Percentiles rank a stretch among this genome's conserved stretches.
These are phyloP conservation scores for Calvadosia cruxmelitensis DNA, from an alignment of 30 jellyfish, hydroid and myxozoan genomes.

Conservation along the genomic window DNA sequence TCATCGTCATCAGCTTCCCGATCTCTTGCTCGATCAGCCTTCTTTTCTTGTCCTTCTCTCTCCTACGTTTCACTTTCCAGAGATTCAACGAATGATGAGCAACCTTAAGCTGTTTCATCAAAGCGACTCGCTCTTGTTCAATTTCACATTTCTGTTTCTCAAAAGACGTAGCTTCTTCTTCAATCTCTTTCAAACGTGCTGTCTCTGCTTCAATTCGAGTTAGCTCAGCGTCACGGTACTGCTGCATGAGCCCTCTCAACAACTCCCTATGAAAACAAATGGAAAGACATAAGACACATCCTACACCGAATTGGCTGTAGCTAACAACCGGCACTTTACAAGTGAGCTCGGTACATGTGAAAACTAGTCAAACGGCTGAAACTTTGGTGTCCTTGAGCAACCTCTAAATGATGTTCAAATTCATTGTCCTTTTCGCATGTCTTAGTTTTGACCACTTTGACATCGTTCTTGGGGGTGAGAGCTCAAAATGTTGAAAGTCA, in stretches of 20 bases:
- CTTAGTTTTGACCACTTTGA: too few relatives aligned
- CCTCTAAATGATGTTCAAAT: too few relatives aligned
- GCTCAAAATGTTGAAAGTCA: too few relatives aligned
- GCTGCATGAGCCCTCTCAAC: conserved; percentile 44
- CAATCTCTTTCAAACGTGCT: conserved; percentile 11
- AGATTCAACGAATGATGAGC: conserved; percentile 15
- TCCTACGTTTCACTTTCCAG: conserved; percentile 18
- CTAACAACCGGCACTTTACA: too few relatives aligned
- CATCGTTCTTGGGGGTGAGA: too few relatives aligned
- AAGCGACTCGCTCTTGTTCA: conserved; percentile 6
- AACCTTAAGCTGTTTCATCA: conserved; percentile 4
- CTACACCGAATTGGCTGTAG: too few relatives aligned
- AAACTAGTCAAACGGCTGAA: too few relatives aligned
- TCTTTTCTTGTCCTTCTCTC: conserved; percentile 41
- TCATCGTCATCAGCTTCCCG: conserved; percentile 20
- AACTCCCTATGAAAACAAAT: conserved; percentile 16
- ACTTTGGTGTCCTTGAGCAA: too few relatives aligned
- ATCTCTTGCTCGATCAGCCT: conserved; percentile 35
- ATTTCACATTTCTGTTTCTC: conserved; percentile 10
- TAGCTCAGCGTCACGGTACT: conserved; percentile 48
- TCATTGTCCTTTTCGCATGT: too few relatives aligned
- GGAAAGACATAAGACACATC: neutral
- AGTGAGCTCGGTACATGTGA: too few relatives aligned
- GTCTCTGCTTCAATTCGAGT: conserved; percentile 50
- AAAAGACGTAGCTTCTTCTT: conserved; percentile 20